phyloP scores from a whole-genome alignment of 2,113 vertebrate genomes.

The Talpa occidentalis region DNA sequence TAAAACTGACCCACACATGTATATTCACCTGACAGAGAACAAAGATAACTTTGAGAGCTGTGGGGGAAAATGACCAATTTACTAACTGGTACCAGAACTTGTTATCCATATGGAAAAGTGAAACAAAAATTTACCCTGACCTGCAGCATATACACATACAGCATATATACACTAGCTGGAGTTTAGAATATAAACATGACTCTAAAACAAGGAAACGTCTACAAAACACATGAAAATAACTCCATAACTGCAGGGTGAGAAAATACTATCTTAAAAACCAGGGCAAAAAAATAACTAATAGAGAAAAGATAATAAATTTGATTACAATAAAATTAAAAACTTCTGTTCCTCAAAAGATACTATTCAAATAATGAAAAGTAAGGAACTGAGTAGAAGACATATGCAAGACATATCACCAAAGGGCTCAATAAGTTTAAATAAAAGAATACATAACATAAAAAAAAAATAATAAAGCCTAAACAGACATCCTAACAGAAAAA shows the following conservation, averaged over 20 bases:
- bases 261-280: neutral
- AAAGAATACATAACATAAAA: neutral
- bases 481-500: neutral
- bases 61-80: neutral
- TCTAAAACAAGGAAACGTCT: neutral
- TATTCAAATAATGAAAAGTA: constrained; percentile 28
- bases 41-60: neutral
- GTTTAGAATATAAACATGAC: neutral
- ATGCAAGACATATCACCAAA: neutral
- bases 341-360: constrained; percentile 6
- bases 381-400: neutral
- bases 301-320: constrained; percentile 36
- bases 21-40: neutral
- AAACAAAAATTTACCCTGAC: neutral
- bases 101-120: neutral
- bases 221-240: neutral
- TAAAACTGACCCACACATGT: neutral
- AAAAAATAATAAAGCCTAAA: constrained; percentile 34
- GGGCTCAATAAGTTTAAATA: neutral
- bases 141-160: neutral
- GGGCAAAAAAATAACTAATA: neutral
- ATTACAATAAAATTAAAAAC: neutral
- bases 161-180: neutral
- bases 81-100: neutral
- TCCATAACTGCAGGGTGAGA: neutral